phyloP scores from a whole-genome alignment of 2,113 vertebrate species.

The Sminthopsis crassicaudata region DNA sequence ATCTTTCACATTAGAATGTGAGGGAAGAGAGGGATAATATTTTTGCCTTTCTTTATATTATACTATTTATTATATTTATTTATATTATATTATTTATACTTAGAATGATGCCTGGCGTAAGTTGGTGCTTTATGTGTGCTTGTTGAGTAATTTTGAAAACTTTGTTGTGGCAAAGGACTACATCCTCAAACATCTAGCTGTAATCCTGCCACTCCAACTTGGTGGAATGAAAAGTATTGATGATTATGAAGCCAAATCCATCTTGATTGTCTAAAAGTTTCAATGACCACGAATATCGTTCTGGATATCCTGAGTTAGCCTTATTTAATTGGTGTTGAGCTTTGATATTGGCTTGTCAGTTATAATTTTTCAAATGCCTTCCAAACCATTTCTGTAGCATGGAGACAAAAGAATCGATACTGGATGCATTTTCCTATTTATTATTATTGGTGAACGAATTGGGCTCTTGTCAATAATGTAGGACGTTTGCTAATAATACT shows the following conservation, averaged over 20 bases:
- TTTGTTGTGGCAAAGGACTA: slow-evolving; percentile 12
- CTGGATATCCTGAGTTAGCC: neutral
- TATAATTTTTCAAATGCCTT: neutral
- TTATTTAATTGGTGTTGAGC: neutral
- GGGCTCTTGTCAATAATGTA: neutral
- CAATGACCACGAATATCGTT: neutral
- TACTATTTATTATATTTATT: no score
- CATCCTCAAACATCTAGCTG: no score
- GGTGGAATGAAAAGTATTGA: neutral
- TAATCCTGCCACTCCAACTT: no score
- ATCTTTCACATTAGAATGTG: no score
- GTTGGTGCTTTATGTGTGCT: no score
- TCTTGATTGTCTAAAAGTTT: slow-evolving; percentile 19
- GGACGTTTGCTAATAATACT: neutral
- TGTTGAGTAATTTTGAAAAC: no score
- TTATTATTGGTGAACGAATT: neutral
- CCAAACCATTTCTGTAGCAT: neutral
- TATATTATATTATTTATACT: no score
- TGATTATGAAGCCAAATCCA: slow-evolving; percentile 34
- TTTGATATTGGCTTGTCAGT: neutral
- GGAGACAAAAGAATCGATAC: neutral
- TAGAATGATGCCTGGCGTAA: no score
- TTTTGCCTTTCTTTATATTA: no score
- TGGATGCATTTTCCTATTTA: neutral
- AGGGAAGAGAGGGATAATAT: no score